These are phyloP conservation scores for Eubasilissa splendida DNA, from an alignment of 2,888 invertebrate genomes.

Conservation along the genomic window DNA sequence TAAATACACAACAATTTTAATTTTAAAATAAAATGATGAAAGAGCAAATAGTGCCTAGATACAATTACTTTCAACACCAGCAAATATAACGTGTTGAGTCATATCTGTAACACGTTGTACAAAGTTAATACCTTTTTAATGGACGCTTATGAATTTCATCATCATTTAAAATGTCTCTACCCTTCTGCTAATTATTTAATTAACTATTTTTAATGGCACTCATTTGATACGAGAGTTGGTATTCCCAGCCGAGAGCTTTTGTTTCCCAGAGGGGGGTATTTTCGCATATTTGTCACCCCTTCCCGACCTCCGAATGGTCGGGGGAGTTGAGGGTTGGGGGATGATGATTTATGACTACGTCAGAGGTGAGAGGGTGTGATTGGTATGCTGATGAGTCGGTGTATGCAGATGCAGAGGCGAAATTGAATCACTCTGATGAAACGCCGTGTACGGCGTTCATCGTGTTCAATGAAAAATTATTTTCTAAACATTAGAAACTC, in stretches of 20 bases:
- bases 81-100: not conserved
- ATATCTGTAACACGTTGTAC: not conserved
- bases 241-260: slow-evolving; percentile 34
- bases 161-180: slow-evolving; percentile 29
- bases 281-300: slow-evolving; percentile 52
- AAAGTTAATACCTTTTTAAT: slow-evolving; percentile 29
- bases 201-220: slow-evolving; percentile 49
- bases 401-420: slow-evolving; percentile 29
- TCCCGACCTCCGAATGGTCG: slow-evolving; percentile 25
- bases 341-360: slow-evolving; percentile 42
- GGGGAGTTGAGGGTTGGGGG: slow-evolving; percentile 29
- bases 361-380: slow-evolving; percentile 51
- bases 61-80: too few relatives aligned
- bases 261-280: slow-evolving; percentile 33
- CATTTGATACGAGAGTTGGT: slow-evolving; percentile 34
- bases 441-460: slow-evolving; percentile 17
- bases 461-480: not conserved
- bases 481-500: too few relatives aligned
- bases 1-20: too few relatives aligned
- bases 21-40: too few relatives aligned
- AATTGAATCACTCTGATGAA: slow-evolving; percentile 36
- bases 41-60: too few relatives aligned
- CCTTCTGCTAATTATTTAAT: slow-evolving; percentile 49
- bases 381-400: slow-evolving; percentile 48
- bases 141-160: slow-evolving; percentile 36